Percentiles rank a stretch among this genome's conserved stretches.
Conservation (phyloP, 2,888 invertebrate genomes). For the Oscheius sp. region DNA sequence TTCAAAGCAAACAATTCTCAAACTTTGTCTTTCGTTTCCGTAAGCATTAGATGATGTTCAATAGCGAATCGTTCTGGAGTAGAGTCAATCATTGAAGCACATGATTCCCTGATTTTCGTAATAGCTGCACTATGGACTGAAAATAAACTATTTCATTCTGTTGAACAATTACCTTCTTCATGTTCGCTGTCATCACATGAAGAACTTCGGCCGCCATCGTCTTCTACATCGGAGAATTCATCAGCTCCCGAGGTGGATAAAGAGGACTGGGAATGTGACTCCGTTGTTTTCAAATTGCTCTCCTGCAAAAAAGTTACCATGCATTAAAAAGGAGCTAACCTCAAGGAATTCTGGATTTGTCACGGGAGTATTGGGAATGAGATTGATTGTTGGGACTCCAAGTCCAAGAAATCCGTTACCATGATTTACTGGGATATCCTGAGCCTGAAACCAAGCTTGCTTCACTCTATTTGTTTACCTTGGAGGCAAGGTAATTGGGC, state of each 20-base stretch:
- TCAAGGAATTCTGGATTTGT: conserved; percentile 44
- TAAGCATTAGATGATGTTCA: conserved; percentile 72
- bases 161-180: conserved; percentile 11
- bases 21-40: conserved; percentile 59
- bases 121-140: conserved; percentile 14
- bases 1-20: not conserved
- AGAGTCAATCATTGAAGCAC: conserved; percentile 44
- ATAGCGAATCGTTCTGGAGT: conserved; percentile 71
- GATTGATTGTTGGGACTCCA: conserved; percentile 66
- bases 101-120: conserved; percentile 32
- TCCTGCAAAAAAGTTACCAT: not conserved
- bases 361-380: conserved; percentile 69
- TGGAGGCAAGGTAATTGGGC: conserved; percentile 30
- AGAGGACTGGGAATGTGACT: conserved; percentile 42
- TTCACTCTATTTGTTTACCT: not conserved
- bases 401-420: conserved; percentile 36
- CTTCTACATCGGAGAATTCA: conserved; percentile 62
- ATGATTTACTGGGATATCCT: not conserved
- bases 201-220: conserved; percentile 34
- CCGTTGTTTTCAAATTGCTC: conserved; percentile 14
- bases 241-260: conserved; percentile 68
- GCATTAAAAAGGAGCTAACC: not conserved
- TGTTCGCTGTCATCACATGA: conserved; percentile 23
- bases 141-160: not conserved
- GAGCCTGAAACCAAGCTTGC: too few species aligned